These are phyloP conservation scores for Drosophila kohkoa DNA, from an alignment of 1,140 invertebrate species.

Conservation along the genomic window DNA sequence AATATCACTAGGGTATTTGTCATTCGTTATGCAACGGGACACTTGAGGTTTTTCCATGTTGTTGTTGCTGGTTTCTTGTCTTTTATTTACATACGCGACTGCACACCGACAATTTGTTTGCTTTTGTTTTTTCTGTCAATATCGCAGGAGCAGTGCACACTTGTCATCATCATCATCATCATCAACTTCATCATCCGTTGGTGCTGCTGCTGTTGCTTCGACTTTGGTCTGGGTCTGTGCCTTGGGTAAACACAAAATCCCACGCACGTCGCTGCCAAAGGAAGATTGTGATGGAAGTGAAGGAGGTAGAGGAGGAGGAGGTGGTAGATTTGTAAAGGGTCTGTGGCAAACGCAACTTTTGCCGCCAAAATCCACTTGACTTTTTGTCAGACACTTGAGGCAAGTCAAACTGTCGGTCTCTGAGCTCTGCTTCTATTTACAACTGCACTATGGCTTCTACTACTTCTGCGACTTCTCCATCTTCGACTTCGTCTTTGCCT, in stretches of 20 bases:
- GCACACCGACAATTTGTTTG: constrained; percentile 76
- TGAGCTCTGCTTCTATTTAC: constrained; percentile 38
- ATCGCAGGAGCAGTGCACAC: constrained; percentile 63
- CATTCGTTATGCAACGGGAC: background rate
- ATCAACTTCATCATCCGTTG: constrained; percentile 13
- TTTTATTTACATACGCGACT: constrained; percentile 74
- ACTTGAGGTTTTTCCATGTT: background rate
- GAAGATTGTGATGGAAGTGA: constrained; percentile 3
- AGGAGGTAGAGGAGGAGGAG: background rate
- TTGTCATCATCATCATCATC: constrained; percentile 70
- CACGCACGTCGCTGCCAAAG: constrained; percentile 62
- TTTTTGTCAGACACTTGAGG: constrained; percentile 60
- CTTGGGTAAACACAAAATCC: constrained; percentile 71
- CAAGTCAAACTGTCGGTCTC: constrained; percentile 46
- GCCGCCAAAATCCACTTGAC: constrained; percentile 79
- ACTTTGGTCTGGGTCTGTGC: constrained; percentile 28
- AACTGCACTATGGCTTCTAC: constrained; percentile 1
- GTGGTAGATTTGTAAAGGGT: background rate
- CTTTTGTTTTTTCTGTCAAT: constrained; percentile 79
- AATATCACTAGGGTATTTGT: background rate
- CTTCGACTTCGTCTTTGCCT: background rate
- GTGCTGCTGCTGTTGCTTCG: background rate
- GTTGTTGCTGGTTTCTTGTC: constrained; percentile 31
- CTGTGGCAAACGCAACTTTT: constrained; percentile 59
- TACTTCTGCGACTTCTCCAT: background rate